These are phyloP conservation scores for Sphaerophoria taeniata DNA, from an alignment of 2,888 invertebrate genomes.

Conservation along the genomic window DNA sequence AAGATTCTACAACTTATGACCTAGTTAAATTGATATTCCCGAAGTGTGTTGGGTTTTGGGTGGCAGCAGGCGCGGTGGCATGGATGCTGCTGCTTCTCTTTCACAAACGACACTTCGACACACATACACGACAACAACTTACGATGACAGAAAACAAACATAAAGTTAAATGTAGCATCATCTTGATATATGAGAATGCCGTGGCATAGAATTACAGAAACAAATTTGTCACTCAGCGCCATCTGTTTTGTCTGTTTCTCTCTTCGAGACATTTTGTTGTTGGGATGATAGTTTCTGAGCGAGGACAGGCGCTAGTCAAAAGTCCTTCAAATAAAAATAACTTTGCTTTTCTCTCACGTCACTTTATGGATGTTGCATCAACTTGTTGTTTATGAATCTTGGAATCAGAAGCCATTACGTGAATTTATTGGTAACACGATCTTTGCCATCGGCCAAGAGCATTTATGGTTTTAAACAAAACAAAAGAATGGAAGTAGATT, in stretches of 20 bases:
- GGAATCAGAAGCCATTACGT: constrained; percentile 68
- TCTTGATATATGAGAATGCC: constrained; percentile 52
- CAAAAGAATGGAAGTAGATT: constrained; percentile 65
- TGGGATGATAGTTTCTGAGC: constrained; percentile 31
- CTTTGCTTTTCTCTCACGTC: constrained; percentile 3
- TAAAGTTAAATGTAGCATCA: constrained; percentile 28
- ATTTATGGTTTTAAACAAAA: constrained; percentile 62
- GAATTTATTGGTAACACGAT: constrained; percentile 75
- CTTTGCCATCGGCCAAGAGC: constrained; percentile 74
- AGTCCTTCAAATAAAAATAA: constrained; percentile 65
- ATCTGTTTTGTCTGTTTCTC: background rate
- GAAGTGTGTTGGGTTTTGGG: background rate
- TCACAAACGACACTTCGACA: background rate
- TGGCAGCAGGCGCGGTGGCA: constrained; percentile 10
- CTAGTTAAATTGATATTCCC: constrained; percentile 71
- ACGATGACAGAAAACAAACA: background rate
- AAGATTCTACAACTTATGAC: constrained; percentile 64
- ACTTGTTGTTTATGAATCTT: constrained; percentile 16
- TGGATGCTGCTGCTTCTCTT: constrained; percentile 18
- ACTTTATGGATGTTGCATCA: background rate
- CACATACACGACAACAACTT: too few relatives aligned
- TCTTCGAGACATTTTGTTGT: background rate
- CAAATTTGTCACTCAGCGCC: constrained; percentile 64
- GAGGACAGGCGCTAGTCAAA: constrained; percentile 56
- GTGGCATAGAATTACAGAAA: constrained; percentile 60